Evolutionary conservation across 2,113 vertebrate genomes (phyloP).

Genomic region (Tyrannus savana): DNA sequence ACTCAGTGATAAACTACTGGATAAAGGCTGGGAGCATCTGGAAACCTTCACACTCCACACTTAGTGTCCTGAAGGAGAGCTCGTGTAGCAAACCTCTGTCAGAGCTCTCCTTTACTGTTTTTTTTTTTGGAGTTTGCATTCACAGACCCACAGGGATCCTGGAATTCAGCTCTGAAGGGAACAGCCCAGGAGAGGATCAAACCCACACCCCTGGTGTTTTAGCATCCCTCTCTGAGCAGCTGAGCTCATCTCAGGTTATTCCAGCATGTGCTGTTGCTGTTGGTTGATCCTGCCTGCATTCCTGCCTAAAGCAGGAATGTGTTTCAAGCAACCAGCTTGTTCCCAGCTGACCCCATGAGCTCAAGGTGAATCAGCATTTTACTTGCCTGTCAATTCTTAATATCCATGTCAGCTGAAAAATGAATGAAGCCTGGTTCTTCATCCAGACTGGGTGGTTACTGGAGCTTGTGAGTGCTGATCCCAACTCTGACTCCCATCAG

Average conservation of each 20-base stretch:
- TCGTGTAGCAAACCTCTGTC: neutral
- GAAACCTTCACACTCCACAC: slow-evolving; percentile 3
- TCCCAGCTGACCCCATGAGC: neutral
- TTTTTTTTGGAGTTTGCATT: neutral
- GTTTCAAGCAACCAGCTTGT: neutral
- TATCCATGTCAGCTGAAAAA: neutral
- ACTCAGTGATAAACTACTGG: neutral
- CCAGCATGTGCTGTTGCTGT: neutral
- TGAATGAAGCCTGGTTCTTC: neutral
- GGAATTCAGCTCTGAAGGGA: neutral
- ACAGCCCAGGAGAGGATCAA: neutral
- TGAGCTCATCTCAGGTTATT: neutral
- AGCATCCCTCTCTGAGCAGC: neutral
- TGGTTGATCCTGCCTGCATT: neutral
- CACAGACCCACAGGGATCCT: neutral
- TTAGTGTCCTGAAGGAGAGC: neutral
- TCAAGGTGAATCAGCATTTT: neutral
- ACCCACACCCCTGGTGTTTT: neutral
- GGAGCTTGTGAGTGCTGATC: neutral
- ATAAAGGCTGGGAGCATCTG: slow-evolving; percentile 35
- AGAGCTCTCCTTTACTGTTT: neutral
- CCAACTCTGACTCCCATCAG: neutral
- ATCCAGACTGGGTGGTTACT: neutral
- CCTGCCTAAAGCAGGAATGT: neutral
- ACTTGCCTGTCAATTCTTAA: neutral